Evolutionary conservation across 2,888 invertebrate genomes (phyloP).

Genomic region (Archaeoteleia sp.): DNA sequence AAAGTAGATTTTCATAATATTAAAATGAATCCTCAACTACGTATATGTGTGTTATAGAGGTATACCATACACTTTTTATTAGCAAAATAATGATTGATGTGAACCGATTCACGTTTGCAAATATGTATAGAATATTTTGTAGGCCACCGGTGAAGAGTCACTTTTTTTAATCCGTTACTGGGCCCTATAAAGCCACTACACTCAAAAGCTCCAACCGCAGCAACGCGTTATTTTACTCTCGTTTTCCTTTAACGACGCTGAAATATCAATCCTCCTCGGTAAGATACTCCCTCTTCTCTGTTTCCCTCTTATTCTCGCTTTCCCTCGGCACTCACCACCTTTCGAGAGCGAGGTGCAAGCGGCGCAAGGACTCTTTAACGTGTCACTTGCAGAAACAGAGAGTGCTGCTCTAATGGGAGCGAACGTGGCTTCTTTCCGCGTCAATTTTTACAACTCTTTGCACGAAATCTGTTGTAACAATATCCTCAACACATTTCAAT

Average conservation of each 20-base stretch:
- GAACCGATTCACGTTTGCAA: too few species aligned
- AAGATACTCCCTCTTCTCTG: conserved; percentile 49
- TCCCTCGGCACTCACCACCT: conserved; percentile 27
- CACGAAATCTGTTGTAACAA: conserved; percentile 32
- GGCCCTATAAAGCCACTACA: conserved; percentile 10
- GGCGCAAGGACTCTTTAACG: conserved; percentile 47
- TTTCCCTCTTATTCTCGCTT: conserved; percentile 49
- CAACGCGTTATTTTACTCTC: conserved; percentile 39
- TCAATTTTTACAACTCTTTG: conserved; percentile 45
- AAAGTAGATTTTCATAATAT: too few species aligned
- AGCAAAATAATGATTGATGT: too few species aligned
- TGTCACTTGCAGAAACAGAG: conserved; percentile 54
- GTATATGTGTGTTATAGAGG: too few species aligned
- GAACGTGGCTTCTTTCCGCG: conserved; percentile 36
- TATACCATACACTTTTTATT: too few species aligned
- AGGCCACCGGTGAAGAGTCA: too few species aligned
- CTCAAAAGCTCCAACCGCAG: background rate
- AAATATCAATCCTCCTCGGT: conserved; percentile 52
- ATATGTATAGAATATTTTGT: too few species aligned
- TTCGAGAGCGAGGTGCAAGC: conserved; percentile 35
- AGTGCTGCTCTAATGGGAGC: conserved; percentile 45
- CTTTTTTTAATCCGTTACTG: conserved; percentile 31
- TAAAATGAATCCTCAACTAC: too few species aligned
- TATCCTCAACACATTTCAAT: conserved; percentile 41
- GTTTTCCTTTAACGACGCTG: conserved; percentile 52